Conservation (phyloP, 1,140 invertebrate species). For the Berghia stephanieae region DNA sequence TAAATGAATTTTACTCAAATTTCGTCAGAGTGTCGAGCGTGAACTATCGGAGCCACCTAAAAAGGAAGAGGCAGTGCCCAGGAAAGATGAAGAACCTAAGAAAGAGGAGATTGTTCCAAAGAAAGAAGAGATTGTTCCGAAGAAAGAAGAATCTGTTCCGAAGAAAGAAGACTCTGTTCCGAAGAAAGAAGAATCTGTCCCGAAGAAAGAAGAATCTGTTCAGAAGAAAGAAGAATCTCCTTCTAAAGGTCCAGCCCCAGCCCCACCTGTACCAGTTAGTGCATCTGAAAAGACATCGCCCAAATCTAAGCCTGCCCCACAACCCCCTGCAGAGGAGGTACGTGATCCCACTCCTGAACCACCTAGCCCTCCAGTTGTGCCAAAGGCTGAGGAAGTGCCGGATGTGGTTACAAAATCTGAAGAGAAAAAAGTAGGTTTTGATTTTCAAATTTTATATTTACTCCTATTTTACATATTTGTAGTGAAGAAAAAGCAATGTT, state of each 20-base stretch:
- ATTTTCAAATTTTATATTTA: too few relatives aligned
- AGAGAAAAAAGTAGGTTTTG: too few relatives aligned
- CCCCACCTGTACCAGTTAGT: conserved; percentile 29
- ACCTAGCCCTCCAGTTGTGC: conserved; percentile 19
- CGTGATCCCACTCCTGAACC: neutral
- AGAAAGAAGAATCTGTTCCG: conserved; percentile 21
- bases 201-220: conserved; percentile 28
- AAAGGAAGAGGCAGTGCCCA: conserved; percentile 33
- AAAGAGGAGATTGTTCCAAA: conserved; percentile 5
- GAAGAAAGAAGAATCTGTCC: neutral
- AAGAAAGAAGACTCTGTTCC: conserved; percentile 13
- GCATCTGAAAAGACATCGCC: too few relatives aligned
- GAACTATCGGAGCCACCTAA: conserved; percentile 15
- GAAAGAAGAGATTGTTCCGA: neutral
- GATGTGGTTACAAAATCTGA: too few relatives aligned
- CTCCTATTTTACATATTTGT: too few relatives aligned
- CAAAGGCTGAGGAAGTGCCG: too few relatives aligned
- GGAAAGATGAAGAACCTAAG: conserved; percentile 28
- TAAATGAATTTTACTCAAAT: neutral
- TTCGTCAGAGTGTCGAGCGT: neutral
- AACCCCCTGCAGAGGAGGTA: conserved; percentile 3
- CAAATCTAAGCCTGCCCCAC: too few relatives aligned
- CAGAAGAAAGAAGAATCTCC: conserved; percentile 36
- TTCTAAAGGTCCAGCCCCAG: conserved; percentile 40
- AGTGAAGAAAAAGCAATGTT: too few relatives aligned